Conservation (phyloP, 2,113 vertebrate genomes). For the Sylvietta virens region DNA sequence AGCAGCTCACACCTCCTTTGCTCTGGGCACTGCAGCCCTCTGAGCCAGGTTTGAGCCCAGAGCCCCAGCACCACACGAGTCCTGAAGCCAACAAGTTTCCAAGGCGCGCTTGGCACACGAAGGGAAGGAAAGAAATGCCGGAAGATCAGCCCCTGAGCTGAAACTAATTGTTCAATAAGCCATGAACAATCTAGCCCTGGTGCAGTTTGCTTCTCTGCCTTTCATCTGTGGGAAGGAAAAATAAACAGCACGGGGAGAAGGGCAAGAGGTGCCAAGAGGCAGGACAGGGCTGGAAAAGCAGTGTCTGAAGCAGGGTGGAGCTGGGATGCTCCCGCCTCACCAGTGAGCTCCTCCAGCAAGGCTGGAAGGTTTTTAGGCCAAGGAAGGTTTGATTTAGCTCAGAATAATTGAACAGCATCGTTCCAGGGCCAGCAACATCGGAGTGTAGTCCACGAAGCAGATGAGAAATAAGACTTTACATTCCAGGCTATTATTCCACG, state of each 20-base stretch:
- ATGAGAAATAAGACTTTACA: slow-evolving; percentile 17
- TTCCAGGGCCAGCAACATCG: background rate
- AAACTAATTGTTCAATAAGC: slow-evolving; percentile 51
- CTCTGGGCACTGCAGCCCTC: background rate
- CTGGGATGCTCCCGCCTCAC: background rate
- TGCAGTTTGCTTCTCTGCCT: background rate
- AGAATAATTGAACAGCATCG: background rate
- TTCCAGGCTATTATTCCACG: background rate
- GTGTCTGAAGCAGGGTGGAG: accelerated
- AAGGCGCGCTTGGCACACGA: background rate
- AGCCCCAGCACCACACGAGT: background rate
- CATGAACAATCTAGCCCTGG: background rate
- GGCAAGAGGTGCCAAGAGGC: background rate
- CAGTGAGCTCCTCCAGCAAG: background rate
- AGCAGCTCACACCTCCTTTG: background rate
- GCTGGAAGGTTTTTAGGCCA: background rate
- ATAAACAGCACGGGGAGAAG: background rate
- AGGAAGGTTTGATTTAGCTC: background rate
- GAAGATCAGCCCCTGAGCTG: slow-evolving; percentile 34
- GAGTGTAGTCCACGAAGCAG: background rate
- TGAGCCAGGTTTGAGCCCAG: background rate
- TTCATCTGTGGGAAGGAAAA: background rate
- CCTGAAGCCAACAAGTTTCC: slow-evolving; percentile 8
- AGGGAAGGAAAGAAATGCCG: background rate
- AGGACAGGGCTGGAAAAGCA: background rate